A percentile compares a stretch with the other conserved stretches of the same genome.
Evolutionary conservation across 2,888 invertebrate species (phyloP).

Genomic region (Selenia dentaria): DNA sequence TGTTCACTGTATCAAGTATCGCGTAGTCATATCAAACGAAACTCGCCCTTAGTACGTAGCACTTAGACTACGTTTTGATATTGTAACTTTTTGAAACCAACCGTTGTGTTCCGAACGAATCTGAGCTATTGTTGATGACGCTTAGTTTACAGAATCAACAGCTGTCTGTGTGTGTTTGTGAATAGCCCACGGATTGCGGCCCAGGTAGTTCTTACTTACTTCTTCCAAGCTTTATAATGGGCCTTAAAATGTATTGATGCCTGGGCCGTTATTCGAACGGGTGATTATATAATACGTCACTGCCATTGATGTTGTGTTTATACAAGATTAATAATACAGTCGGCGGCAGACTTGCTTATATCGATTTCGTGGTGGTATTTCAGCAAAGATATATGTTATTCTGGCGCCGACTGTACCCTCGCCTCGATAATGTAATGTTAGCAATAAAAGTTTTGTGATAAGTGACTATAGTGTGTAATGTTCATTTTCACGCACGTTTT

Average conservation of each 20-base stretch:
- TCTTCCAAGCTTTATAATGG: too few relatives aligned
- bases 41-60: slow-evolving; percentile 55
- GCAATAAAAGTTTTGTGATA: slow-evolving; percentile 80
- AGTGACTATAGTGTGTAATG: slow-evolving; percentile 47
- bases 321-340: slow-evolving; percentile 17
- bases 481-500: slow-evolving; percentile 59
- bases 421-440: slow-evolving; percentile 62
- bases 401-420: slow-evolving; percentile 31
- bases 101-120: slow-evolving; percentile 48
- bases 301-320: slow-evolving; percentile 61
- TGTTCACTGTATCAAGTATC: slow-evolving; percentile 64
- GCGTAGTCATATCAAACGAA: slow-evolving; percentile 68
- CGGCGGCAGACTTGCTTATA: slow-evolving; percentile 2
- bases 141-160: slow-evolving; percentile 57
- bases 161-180: slow-evolving; percentile 50
- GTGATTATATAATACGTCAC: slow-evolving; percentile 46
- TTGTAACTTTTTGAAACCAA: slow-evolving; percentile 43
- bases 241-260: too few relatives aligned
- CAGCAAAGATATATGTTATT: slow-evolving; percentile 16
- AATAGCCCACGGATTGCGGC: neutral
- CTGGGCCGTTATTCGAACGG: too few relatives aligned
- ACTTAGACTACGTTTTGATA: slow-evolving; percentile 59
- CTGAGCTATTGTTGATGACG: slow-evolving; percentile 47
- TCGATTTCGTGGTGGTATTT: neutral
- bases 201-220: too few relatives aligned